Percentiles rank a stretch among this genome's conserved stretches.
Conservation (phyloP, 2,113 vertebrate genomes). For the Rhinolophus ferrumequinum region DNA sequence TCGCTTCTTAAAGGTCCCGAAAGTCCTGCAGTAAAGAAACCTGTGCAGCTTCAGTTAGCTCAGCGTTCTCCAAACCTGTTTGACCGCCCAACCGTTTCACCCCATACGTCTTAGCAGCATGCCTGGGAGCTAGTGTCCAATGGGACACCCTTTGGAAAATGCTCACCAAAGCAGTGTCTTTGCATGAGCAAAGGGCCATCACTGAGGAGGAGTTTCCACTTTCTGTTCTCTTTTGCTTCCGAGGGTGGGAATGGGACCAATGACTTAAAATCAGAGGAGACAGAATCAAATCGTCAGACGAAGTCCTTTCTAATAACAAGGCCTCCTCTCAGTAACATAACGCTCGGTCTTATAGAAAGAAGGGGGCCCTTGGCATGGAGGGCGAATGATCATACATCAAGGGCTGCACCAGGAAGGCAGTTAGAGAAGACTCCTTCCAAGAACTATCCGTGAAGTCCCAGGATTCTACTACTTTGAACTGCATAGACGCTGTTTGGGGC, state of each 20-base stretch:
- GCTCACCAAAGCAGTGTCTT: neutral
- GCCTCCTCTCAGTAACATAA: too few species aligned
- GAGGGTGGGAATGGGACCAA: neutral
- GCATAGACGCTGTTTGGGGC: neutral
- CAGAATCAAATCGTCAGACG: neutral
- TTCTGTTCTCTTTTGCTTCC: neutral
- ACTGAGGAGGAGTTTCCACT: neutral
- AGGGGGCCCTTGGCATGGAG: neutral
- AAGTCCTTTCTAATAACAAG: neutral
- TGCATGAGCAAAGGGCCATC: neutral
- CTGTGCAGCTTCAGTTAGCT: neutral
- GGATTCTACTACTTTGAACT: neutral
- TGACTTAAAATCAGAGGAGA: neutral
- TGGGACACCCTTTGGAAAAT: neutral
- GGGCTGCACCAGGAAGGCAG: neutral
- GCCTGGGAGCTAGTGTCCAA: neutral
- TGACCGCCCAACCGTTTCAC: neutral
- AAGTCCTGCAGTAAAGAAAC: neutral
- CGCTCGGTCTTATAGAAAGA: neutral
- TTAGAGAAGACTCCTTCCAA: neutral
- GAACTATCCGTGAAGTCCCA: neutral
- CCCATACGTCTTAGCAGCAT: neutral
- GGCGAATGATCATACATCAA: neutral
- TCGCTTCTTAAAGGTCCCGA: neutral
- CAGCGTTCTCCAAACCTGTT: constrained; percentile 10